Base-by-base conservation (phyloP, 2,113 vertebrate genomes). In the Mola mola region DNA sequence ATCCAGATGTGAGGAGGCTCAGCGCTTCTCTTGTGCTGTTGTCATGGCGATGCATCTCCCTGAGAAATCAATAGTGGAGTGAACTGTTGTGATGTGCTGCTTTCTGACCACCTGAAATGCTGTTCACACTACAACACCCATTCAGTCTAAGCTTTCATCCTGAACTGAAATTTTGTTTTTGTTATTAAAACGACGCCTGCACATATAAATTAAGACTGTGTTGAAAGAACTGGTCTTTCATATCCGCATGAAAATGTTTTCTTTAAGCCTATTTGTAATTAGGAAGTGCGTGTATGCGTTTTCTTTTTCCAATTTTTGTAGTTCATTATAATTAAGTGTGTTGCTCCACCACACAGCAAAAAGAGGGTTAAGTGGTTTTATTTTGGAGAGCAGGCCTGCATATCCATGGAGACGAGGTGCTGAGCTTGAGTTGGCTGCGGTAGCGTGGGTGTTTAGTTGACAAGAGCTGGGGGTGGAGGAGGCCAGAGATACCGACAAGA, bases 371-470 rank as follows among this genome's bases (percentile, higher is more conserved):
- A 85, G 80, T 53, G 78, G 47, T 85, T 75, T 83, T 86, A 65
- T 87, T 87, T 87, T 76, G 79, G 71, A 79, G 51, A 66, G 65
- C 66, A 47, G 77, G 71, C 57, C 75, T 69, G 71, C 51, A 91
- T 91, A 87, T 86, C 90, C 90, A 93, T 91, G 88, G 89, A 82
- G 82, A 93, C 87, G 48, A 67, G 66, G 78, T 65, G 50, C 56
- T 25, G 68, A 70, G 81, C 78, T 78, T 57, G 77, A 68, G 65
- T 31, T 52, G 47, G 62, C 72, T 59, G 87, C 83, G 80, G 86
- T 2, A 80, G 67, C 8, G 69, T 78, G 81, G 79, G 87, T 17
- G 75, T 66, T 81, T 62, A 70, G 78, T 72, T 50, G 79, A 81
- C 73, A 69, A 76, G 68, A 75, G 87, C 66, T 59, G 66, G 77